phyloP scores from a whole-genome alignment of 2,113 vertebrate species.

The Chlamydotis undulata region DNA sequence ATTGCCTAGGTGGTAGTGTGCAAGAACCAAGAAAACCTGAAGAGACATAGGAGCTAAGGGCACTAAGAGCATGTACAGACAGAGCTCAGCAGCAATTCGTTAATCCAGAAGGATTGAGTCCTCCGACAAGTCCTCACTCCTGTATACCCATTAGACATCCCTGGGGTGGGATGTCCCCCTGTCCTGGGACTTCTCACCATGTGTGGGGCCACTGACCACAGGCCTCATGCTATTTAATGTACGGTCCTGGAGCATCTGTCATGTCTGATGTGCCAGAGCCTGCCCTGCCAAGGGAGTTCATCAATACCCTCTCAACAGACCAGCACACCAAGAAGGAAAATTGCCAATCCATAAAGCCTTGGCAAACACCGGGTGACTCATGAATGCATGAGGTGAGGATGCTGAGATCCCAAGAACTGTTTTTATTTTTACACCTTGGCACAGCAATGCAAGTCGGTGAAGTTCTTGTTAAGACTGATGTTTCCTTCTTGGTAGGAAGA shows the following conservation, averaged over 20 bases:
- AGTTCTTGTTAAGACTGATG: neutral
- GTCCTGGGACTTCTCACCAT: neutral
- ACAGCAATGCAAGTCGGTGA: neutral
- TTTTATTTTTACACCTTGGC: neutral
- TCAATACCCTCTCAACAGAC: neutral
- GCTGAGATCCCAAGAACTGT: neutral
- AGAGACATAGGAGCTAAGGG: neutral
- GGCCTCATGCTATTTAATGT: neutral
- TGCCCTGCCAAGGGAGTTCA: neutral
- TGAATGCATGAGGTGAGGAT: neutral
- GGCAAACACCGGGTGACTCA: neutral
- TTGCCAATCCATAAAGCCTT: neutral
- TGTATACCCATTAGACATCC: neutral
- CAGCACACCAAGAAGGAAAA: neutral
- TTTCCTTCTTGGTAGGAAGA: neutral
- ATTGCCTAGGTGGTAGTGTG: neutral
- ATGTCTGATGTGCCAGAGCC: neutral
- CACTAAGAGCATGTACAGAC: accelerated
- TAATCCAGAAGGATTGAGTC: neutral
- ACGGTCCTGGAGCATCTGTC: neutral
- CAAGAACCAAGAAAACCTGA: neutral
- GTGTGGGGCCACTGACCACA: accelerated
- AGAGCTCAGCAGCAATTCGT: neutral
- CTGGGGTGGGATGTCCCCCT: neutral
- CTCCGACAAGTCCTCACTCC: neutral